phyloP scores from a whole-genome alignment of 1,140 invertebrate genomes.

The Sinonovacula constricta region DNA sequence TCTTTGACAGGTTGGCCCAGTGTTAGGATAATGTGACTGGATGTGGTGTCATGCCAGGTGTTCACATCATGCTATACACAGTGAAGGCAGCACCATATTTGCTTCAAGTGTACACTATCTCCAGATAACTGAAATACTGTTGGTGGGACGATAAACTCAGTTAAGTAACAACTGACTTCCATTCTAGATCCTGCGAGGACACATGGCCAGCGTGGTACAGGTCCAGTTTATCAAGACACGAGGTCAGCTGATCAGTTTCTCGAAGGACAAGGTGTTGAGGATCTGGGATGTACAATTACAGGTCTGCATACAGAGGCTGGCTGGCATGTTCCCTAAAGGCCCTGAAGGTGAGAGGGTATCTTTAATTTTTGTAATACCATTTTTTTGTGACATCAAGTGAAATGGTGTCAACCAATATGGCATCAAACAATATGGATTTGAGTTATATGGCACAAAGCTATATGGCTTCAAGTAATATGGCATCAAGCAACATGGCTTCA shows the following conservation, averaged over 20 bases:
- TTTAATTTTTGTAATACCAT: not conserved
- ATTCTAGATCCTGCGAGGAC: conserved; percentile 75
- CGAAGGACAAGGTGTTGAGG: conserved; percentile 78
- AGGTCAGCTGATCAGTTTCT: conserved; percentile 77
- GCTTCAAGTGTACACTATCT: no score
- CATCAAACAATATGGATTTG: no score
- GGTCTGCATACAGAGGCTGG: conserved; percentile 77
- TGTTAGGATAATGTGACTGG: no score
- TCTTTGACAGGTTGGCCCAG: no score
- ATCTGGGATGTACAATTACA: conserved; percentile 79
- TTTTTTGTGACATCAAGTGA: no score
- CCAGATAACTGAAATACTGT: no score
- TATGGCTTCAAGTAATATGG: not conserved
- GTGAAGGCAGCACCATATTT: no score
- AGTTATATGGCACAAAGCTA: not conserved
- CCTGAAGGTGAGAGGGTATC: conserved; percentile 69
- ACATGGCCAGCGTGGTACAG: conserved; percentile 77
- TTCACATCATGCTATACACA: no score
- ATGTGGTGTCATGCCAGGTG: no score
- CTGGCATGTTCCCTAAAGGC: conserved; percentile 78
- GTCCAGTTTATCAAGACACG: conserved; percentile 76
- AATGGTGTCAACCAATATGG: no score
- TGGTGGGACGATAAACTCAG: no score
- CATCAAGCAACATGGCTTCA: no score
- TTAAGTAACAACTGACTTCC: not conserved